Evolutionary conservation across 2,888 invertebrate species (phyloP).

Genomic region (Drosophila hamatofila): DNA sequence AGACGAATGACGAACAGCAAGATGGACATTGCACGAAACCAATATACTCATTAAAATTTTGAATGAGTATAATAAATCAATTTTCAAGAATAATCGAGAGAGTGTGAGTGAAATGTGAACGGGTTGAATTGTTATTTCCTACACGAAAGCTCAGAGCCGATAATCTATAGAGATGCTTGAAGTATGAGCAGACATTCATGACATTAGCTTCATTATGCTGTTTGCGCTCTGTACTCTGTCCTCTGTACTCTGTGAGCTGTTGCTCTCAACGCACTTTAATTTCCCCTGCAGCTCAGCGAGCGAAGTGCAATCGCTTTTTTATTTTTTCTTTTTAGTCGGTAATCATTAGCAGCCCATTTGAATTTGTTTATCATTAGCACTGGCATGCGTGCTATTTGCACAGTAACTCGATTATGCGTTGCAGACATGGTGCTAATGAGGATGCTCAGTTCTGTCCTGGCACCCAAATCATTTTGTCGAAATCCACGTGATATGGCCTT

Average conservation of each 20-base stretch:
- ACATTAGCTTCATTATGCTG: not conserved
- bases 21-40: no score
- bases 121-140: not conserved
- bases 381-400: constrained; percentile 1
- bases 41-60: no score
- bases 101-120: not conserved
- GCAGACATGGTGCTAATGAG: constrained; percentile 2
- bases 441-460: not conserved
- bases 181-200: not conserved
- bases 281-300: not conserved
- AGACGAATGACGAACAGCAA: no score
- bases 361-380: constrained; percentile 10
- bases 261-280: not conserved
- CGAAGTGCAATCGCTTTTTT: not conserved
- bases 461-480: constrained; percentile 7
- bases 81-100: not conserved
- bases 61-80: not conserved
- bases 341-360: not conserved
- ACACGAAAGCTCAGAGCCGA: not conserved
- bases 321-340: not conserved
- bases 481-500: not conserved
- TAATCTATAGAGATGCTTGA: not conserved
- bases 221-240: not conserved
- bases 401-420: constrained; percentile 1
- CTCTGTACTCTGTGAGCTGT: no score